Evolutionary conservation across 2,888 invertebrate genomes (phyloP).

Genomic region (Agonopterix arenella): DNA sequence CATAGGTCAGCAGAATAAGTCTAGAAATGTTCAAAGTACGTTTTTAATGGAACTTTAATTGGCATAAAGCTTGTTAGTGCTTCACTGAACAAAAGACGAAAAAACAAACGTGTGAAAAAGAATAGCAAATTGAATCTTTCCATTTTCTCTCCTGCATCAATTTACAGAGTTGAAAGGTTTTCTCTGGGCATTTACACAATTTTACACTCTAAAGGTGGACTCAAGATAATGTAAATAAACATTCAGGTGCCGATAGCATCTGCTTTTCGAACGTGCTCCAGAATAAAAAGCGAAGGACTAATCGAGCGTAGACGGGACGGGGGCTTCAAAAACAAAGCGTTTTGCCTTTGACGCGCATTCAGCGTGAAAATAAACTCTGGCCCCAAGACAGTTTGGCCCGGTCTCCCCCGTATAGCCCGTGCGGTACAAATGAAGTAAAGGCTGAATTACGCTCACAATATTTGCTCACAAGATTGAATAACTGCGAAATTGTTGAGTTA

Average conservation of each 20-base stretch:
- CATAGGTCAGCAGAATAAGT: too few species aligned
- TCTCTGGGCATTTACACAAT: background rate
- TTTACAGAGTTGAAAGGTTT: too few species aligned
- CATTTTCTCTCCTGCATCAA: too few species aligned
- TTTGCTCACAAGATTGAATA: slow-evolving; percentile 35
- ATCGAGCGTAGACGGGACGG: slow-evolving; percentile 39
- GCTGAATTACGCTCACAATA: slow-evolving; percentile 26
- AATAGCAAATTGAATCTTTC: too few species aligned
- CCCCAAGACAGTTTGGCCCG: slow-evolving; percentile 41
- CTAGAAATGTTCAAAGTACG: too few species aligned
- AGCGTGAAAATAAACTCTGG: slow-evolving; percentile 49
- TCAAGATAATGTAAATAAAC: slow-evolving; percentile 9
- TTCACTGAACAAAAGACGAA: too few species aligned
- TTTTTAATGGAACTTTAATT: too few species aligned
- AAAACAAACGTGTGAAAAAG: too few species aligned
- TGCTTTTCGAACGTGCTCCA: slow-evolving; percentile 34
- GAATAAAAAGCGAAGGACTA: slow-evolving; percentile 48
- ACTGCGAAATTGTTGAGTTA: slow-evolving; percentile 17
- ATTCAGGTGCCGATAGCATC: slow-evolving; percentile 30
- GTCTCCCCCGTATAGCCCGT: slow-evolving; percentile 12
- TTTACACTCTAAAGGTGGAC: background rate
- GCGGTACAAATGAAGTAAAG: slow-evolving; percentile 48
- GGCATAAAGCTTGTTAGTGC: too few species aligned
- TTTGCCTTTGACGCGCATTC: slow-evolving; percentile 36
- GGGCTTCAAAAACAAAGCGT: slow-evolving; percentile 48